phyloP scores from a whole-genome alignment of 2,113 vertebrate genomes.

The Ondatra zibethicus region DNA sequence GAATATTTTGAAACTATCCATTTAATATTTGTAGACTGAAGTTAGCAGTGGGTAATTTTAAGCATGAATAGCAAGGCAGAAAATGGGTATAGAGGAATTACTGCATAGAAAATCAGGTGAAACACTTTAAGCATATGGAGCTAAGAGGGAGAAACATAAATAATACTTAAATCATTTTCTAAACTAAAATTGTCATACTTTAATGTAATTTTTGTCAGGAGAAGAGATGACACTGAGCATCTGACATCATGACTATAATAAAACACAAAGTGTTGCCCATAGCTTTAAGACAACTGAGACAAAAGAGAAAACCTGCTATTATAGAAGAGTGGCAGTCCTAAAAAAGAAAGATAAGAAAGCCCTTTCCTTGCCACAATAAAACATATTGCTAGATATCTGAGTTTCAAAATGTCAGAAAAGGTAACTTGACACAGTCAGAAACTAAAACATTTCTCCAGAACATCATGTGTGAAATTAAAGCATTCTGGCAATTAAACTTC shows the following conservation, averaged over 20 bases:
- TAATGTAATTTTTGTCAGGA: not conserved
- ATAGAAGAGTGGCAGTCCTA: not conserved
- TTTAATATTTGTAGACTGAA: not conserved
- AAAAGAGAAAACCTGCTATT: conserved; percentile 50
- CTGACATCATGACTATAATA: not conserved
- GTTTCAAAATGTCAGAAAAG: conserved; percentile 27
- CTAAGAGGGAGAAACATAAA: not conserved
- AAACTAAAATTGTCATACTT: not conserved
- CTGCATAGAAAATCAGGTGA: not conserved
- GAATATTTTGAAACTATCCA: not conserved
- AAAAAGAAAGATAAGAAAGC: not conserved
- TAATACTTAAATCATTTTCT: conserved; percentile 1
- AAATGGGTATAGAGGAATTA: not conserved
- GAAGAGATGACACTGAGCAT: not conserved
- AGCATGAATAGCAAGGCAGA: not conserved
- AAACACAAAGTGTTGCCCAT: not conserved
- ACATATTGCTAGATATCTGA: not conserved
- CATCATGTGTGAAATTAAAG: not conserved
- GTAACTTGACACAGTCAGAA: not conserved
- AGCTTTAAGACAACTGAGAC: conserved; percentile 10
- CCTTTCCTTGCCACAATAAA: not conserved
- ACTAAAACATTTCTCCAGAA: not conserved
- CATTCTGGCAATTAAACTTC: conserved; percentile 2
- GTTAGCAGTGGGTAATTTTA: not conserved
- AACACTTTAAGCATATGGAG: conserved; percentile 30